Conservation (phyloP, 2,113 vertebrate species). For the Chlorodrepanis virens region DNA sequence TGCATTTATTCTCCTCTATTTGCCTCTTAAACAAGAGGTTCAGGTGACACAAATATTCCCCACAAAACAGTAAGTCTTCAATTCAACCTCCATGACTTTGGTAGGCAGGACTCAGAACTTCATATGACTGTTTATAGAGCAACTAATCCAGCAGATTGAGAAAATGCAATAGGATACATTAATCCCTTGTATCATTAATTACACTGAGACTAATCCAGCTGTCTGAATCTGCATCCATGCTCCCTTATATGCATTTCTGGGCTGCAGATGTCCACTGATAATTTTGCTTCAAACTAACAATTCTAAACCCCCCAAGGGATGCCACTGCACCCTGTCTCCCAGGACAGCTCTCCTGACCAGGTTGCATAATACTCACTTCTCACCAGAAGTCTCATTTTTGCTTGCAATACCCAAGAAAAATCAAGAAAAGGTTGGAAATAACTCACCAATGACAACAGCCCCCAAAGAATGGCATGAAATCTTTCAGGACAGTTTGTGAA, state of each 20-base stretch:
- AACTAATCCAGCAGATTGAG: neutral
- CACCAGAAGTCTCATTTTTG: neutral
- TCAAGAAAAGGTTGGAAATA: neutral
- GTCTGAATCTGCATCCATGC: neutral
- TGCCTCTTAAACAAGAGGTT: neutral
- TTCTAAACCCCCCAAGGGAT: neutral
- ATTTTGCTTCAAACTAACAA: neutral
- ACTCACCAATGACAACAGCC: neutral
- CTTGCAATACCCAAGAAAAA: neutral
- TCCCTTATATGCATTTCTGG: neutral
- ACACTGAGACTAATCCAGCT: neutral
- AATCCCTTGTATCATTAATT: neutral
- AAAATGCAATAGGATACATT: neutral
- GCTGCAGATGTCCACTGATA: neutral
- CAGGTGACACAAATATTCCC: neutral
- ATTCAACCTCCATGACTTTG: neutral
- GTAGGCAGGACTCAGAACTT: neutral
- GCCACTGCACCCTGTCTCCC: neutral
- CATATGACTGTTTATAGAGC: fast-evolving
- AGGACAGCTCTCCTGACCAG: neutral
- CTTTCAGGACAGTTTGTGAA: neutral
- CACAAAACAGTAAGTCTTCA: neutral
- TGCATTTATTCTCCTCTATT: neutral
- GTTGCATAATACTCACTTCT: neutral
- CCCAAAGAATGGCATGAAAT: neutral